These are phyloP conservation scores for Diadromus collaris DNA, from an alignment of 2,888 invertebrate genomes.

Conservation along the genomic window DNA sequence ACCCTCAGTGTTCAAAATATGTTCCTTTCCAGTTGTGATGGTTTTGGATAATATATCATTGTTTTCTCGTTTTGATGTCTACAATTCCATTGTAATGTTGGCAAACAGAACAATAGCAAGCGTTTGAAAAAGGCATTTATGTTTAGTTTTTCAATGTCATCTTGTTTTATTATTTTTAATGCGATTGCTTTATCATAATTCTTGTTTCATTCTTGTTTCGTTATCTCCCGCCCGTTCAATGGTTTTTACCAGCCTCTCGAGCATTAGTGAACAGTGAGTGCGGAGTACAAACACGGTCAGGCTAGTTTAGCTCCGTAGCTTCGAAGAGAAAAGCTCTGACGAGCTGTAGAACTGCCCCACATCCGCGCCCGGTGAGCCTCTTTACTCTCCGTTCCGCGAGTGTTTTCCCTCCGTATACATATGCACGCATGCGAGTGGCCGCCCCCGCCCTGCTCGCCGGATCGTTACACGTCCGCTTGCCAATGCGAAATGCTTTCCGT, in stretches of 20 bases:
- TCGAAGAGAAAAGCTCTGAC: slow-evolving; percentile 36
- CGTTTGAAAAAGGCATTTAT: neutral
- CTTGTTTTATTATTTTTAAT: neutral
- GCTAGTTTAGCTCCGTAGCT: neutral
- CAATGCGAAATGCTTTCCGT: slow-evolving; percentile 51
- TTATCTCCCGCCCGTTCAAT: neutral
- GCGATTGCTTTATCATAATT: neutral
- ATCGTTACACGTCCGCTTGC: slow-evolving; percentile 46
- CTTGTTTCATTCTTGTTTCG: neutral
- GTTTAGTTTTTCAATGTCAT: neutral
- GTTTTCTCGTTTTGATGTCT: neutral
- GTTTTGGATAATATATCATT: neutral
- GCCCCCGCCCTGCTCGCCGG: slow-evolving; percentile 18
- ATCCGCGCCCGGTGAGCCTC: slow-evolving; percentile 27
- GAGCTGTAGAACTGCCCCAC: slow-evolving; percentile 40
- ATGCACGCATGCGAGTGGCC: slow-evolving; percentile 25
- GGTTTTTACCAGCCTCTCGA: neutral
- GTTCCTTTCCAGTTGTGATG: neutral
- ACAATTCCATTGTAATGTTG: neutral
- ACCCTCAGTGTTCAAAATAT: no score
- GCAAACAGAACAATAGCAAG: neutral
- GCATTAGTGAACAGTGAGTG: slow-evolving; percentile 1
- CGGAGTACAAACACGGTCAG: neutral
- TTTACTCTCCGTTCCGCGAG: slow-evolving; percentile 32
- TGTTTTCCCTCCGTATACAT: slow-evolving; percentile 47